Evolutionary conservation across 2,113 vertebrate genomes (phyloP).

Genomic region (Gobio gobio): DNA sequence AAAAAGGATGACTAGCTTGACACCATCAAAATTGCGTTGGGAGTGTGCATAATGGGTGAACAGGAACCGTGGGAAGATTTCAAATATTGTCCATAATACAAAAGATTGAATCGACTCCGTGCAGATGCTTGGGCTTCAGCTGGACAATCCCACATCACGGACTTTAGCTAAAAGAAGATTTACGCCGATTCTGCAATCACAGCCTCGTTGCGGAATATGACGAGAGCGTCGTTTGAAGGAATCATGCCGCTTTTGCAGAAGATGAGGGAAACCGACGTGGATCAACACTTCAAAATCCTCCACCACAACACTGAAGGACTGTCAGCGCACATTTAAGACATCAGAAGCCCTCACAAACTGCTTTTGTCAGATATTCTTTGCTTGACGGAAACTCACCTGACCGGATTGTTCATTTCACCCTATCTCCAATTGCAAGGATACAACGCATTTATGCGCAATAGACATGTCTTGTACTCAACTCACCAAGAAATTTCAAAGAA

Average conservation of each 20-base stretch:
- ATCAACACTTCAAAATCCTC: not conserved
- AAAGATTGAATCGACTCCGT: not conserved
- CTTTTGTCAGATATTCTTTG: not conserved
- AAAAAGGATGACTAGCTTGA: not conserved
- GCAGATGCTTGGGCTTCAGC: not conserved
- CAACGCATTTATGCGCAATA: too few relatives aligned
- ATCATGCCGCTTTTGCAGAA: not conserved
- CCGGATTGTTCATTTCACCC: not conserved
- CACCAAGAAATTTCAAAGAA: not conserved
- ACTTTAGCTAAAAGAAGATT: not conserved
- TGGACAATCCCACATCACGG: not conserved
- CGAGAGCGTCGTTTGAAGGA: not conserved
- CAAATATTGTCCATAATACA: too few relatives aligned
- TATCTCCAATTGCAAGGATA: too few relatives aligned
- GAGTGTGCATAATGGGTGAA: slow-evolving; percentile 9
- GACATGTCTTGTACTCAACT: too few relatives aligned
- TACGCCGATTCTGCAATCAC: not conserved
- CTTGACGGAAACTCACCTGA: not conserved
- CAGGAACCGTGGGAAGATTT: too few relatives aligned
- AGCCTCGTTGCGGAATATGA: not conserved
- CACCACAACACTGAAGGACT: not conserved
- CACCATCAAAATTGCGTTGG: not conserved
- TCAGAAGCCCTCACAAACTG: not conserved
- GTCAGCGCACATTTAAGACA: not conserved
- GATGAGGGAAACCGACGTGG: too few relatives aligned